Evolutionary conservation across 2,888 invertebrate species (phyloP).

Genomic region (Notodonta dromedarius): DNA sequence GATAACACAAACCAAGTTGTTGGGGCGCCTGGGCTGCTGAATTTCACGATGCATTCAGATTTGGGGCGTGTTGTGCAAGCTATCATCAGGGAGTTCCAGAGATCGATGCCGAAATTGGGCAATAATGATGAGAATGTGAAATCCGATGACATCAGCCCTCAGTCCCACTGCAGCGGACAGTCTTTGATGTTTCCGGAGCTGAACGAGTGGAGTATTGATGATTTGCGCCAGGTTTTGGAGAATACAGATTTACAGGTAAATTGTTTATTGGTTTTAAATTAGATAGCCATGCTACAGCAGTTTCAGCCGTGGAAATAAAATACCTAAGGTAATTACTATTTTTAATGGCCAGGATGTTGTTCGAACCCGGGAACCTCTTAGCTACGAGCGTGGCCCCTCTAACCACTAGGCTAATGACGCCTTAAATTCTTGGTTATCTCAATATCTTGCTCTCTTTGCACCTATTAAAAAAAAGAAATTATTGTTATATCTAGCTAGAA

Average conservation of each 20-base stretch:
- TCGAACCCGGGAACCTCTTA: too few species aligned
- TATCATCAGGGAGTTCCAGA: conserved; percentile 90
- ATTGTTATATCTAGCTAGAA: too few species aligned
- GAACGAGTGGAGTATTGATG: conserved; percentile 78
- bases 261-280: too few species aligned
- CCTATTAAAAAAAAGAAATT: too few species aligned
- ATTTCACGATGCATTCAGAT: conserved; percentile 91
- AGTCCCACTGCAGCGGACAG: conserved; percentile 53
- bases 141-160: conserved; percentile 61
- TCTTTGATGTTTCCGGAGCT: conserved; percentile 70
- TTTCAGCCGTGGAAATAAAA: too few species aligned
- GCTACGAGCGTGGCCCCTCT: too few species aligned
- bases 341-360: too few species aligned
- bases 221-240: conserved; percentile 88
- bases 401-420: too few species aligned
- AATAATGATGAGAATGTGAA: conserved; percentile 71
- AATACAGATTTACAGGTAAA: conserved; percentile 86
- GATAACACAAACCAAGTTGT: conserved; percentile 87
- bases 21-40: conserved; percentile 90
- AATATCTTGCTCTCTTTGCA: too few species aligned
- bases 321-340: too few species aligned
- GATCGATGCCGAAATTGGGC: conserved; percentile 57
- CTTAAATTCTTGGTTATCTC: too few species aligned
- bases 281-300: too few species aligned
- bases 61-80: conserved; percentile 92